Percentiles rank a stretch among this genome's conserved stretches.
These are phyloP conservation scores for Cisticola juncidis DNA, from an alignment of 2,113 vertebrate genomes.

Conservation along the genomic window DNA sequence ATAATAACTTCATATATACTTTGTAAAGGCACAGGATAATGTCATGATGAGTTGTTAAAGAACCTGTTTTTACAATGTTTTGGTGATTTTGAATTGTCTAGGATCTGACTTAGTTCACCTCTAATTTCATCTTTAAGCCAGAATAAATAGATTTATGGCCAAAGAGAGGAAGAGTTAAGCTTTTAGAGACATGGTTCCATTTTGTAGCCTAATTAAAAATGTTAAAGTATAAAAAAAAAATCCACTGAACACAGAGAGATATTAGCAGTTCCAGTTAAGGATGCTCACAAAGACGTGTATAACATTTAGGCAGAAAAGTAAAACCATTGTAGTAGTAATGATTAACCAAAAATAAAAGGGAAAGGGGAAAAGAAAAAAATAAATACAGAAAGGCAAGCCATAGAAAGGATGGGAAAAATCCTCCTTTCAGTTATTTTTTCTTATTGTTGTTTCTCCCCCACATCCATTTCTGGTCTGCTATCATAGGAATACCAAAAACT, in stretches of 20 bases:
- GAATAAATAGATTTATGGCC: background rate
- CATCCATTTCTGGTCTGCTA: background rate
- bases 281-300: background rate
- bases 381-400: background rate
- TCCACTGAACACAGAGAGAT: background rate
- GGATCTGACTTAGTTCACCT: background rate
- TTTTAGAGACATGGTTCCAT: background rate
- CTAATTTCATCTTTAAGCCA: background rate
- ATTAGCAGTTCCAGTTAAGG: background rate
- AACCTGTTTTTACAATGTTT: background rate
- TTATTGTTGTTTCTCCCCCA: background rate
- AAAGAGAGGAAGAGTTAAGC: background rate
- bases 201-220: background rate
- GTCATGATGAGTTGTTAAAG: background rate
- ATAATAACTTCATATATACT: background rate
- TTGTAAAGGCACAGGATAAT: background rate
- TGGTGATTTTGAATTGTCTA: background rate
- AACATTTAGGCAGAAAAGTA: background rate
- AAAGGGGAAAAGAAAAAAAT: fast-evolving
- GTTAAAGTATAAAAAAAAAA: background rate
- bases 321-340: background rate
- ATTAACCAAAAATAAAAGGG: background rate
- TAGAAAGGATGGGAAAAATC: background rate
- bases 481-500: background rate
- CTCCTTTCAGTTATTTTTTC: background rate